Base-by-base conservation (phyloP, 2,797 vertebrate species). In the Pteropus rufus region DNA sequence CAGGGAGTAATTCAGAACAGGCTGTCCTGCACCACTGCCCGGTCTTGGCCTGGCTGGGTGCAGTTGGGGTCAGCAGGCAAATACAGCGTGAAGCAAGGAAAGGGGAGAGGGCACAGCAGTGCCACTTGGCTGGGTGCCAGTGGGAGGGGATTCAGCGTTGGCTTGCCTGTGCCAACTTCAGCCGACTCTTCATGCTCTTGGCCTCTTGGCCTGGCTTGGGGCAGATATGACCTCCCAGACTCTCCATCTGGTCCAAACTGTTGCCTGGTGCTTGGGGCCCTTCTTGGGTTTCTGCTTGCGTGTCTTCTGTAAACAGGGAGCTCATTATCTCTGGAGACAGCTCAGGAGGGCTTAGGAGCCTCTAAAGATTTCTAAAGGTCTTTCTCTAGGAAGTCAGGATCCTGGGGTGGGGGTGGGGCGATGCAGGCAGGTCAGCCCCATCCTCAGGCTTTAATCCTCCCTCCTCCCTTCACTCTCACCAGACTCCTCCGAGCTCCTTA, bases 1-100 rank as follows among this genome's bases (percentile, higher is more conserved):
- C 31, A 39, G 93, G 90, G 84, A 94, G 44, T 3, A 54, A 83
- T 69, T 80, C 39, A 92, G 84, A 96, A 94, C 88, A 75, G 77
- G 23, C 5, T 65, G 95, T 96, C 29, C 70, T 0, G 0, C 1
- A 1, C 41, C 0, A 5, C 64, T 95, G 86, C 62, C 72, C 75
- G 16, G 65, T 4, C 62, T 36, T 34, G n/a, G 87, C 80, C 72
- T 19, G 31, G 41, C 76, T 8, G 56, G 72, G 80, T 69, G 19
- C 62, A 31, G 64, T 5, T 82, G 54, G 87, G 96, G 84, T 97
- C 80, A 92, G 67, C 65, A 46, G 87, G 77, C 82, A 75, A 10
- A 56, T 5, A 79, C 31, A 49, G 12, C 52, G 24, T 56, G 39
- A 46, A 46, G 73, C 56, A 87, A 72, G 4, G 46, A 41, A 54